Evolutionary conservation across 2,113 vertebrate species (phyloP), one percentile per base, ranked within the genome.

Genomic region (Ploceus nigricollis): DNA sequence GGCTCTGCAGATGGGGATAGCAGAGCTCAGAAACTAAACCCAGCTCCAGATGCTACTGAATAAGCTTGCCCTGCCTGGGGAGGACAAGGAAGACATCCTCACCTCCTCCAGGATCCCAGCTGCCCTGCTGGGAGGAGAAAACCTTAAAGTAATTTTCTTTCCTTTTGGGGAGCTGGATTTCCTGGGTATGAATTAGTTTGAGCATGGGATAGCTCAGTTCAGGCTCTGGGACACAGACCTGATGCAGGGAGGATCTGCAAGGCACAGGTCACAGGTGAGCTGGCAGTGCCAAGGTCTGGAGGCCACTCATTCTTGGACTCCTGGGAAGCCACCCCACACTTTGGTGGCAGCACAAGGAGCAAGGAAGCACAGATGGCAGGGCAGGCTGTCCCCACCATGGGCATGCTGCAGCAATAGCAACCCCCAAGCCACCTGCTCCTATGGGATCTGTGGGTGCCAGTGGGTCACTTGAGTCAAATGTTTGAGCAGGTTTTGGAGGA

Each of bases 1-100:
- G 60, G 93, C 93, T 96, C 93, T 96, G 95, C 96, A 97, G 93
- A 95, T 96, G 94, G 96, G 68, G 94, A 87, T 95, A 97, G 94
- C 78, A 94, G 95, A 95, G 95, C 94, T 96, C 72, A 13, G 90
- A 97, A 96, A 89, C 54, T 42, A 92, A 82, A 64, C 45, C 12
- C 5, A 0, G 44, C 65, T 91, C 73, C 65, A 53, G n/a, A 30
- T 68, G 69, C 57, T 57, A n/a, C 61, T 80, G 78, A 7, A 39
- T 89, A 86, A 72, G 10, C 68, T n/a, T 77, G 15, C 12, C 27
- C 51, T 75, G 69, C 51, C 48, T 69, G 60, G 47, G 68, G 33
- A 78, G 31, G 24, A 15, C 56, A 71, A 63, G 54, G 53, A 80
- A 57, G 47, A 71, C 27, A 75, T 25, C 35, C 16, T 42, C 15